A percentile compares a stretch with the other conserved stretches of the same genome.
phyloP scores from a whole-genome alignment of 2,888 invertebrate genomes.

The Acrobasis consociella region DNA sequence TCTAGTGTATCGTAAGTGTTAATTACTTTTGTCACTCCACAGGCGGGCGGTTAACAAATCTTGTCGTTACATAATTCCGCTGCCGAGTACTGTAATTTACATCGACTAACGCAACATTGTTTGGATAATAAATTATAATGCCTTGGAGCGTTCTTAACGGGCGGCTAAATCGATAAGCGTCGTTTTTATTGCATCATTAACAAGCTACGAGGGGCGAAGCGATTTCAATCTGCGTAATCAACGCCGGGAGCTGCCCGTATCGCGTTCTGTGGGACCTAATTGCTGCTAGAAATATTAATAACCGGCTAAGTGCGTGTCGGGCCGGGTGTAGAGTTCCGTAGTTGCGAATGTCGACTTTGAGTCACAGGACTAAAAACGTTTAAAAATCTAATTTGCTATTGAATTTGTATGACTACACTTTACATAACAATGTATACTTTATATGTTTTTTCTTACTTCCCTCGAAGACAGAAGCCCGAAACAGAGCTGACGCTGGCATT shows the following conservation, averaged over 20 bases:
- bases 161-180: slow-evolving; percentile 76
- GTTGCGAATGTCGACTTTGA: no score
- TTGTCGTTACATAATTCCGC: slow-evolving; percentile 65
- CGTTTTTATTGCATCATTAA: slow-evolving; percentile 81
- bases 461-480: no score
- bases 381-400: no score
- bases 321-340: no score
- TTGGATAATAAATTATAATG: slow-evolving; percentile 75
- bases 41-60: slow-evolving; percentile 73
- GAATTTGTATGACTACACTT: no score
- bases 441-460: no score
- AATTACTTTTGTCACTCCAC: slow-evolving; percentile 78
- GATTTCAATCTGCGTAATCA: slow-evolving; percentile 79
- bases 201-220: slow-evolving; percentile 67
- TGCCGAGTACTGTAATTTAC: slow-evolving; percentile 70
- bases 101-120: slow-evolving; percentile 71
- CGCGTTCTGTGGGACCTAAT: slow-evolving; percentile 54
- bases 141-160: slow-evolving; percentile 73
- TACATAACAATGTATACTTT: no score
- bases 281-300: slow-evolving; percentile 54
- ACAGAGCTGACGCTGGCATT: no score
- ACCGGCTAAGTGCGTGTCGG: no score
- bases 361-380: no score
- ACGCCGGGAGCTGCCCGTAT: slow-evolving; percentile 60
- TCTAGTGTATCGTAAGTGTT: slow-evolving; percentile 76